Percentiles rank a stretch among this genome's conserved stretches.
phyloP scores from a whole-genome alignment of 2,797 vertebrate genomes.

The Acanthopagrus latus region DNA sequence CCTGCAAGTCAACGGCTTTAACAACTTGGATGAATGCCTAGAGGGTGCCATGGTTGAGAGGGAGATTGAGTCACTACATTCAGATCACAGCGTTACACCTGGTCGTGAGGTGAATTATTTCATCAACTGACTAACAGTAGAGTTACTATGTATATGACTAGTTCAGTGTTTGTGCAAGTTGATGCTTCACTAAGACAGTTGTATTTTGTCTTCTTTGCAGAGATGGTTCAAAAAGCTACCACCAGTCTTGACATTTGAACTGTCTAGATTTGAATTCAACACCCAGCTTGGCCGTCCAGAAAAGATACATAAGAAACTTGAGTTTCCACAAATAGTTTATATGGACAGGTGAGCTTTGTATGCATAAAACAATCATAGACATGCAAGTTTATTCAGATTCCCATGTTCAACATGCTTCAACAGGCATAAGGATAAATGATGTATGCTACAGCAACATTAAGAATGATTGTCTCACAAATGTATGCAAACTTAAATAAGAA shows the following conservation, averaged over 20 bases:
- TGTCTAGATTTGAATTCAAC: conserved; percentile 98
- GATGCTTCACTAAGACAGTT: not conserved
- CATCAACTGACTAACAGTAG: accelerated
- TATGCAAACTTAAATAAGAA: not conserved
- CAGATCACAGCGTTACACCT: conserved; percentile 84
- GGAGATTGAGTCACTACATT: conserved; percentile 89
- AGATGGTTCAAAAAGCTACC: conserved; percentile 98
- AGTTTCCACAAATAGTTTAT: conserved; percentile 94
- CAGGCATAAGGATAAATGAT: not conserved
- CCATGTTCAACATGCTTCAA: not conserved
- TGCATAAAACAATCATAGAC: not conserved
- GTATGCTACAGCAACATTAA: not conserved
- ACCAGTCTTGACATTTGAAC: conserved; percentile 96
- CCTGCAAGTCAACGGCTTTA: conserved; percentile 97
- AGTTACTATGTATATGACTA: not conserved
- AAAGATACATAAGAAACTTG: conserved; percentile 98
- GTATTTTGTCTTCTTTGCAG: conserved; percentile 79
- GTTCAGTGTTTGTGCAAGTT: not conserved
- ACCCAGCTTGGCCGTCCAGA: conserved; percentile 96
- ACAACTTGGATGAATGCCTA: conserved; percentile 93
- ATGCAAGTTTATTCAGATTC: not conserved
- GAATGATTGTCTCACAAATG: not conserved
- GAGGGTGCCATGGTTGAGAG: conserved; percentile 97
- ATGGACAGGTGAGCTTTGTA: conserved; percentile 94
- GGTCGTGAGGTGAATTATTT: conserved; percentile 89